Evolutionary conservation across 2,888 invertebrate species (phyloP).

Genomic region (Cyaniris semiargus): DNA sequence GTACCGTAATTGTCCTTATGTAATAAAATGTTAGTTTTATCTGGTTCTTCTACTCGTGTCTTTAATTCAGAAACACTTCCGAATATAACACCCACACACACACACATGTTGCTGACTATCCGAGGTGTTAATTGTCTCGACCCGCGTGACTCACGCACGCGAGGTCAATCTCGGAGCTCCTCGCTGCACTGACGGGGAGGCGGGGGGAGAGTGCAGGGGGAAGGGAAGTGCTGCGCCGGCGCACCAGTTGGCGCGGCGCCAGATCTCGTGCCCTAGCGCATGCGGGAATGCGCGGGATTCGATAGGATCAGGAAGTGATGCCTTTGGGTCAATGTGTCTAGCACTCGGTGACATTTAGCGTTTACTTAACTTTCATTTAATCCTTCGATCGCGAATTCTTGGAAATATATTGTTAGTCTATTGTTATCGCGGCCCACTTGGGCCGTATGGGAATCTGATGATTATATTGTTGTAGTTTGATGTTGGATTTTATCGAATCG

Average conservation of each 20-base stretch:
- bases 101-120: not conserved
- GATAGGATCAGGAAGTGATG: not conserved
- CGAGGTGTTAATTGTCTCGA: slow-evolving; percentile 37
- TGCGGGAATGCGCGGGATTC: slow-evolving; percentile 34
- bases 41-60: no score
- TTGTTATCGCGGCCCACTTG: no score
- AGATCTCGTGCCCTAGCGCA: slow-evolving; percentile 34
- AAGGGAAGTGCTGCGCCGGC: slow-evolving; percentile 35
- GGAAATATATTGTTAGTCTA: no score
- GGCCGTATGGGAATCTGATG: no score
- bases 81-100: not conserved
- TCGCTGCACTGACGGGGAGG: not conserved
- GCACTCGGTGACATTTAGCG: not conserved
- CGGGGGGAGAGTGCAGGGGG: not conserved
- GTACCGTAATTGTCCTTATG: no score
- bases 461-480: no score
- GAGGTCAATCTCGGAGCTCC: slow-evolving; percentile 41
- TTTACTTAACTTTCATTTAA: no score
- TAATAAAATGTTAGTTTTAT: no score
- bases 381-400: no score
- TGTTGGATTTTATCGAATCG: no score
- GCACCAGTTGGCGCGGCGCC: slow-evolving; percentile 41
- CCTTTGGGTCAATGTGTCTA: not conserved
- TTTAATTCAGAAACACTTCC: not conserved
- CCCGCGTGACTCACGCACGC: slow-evolving; percentile 40